A percentile compares a stretch with the other conserved stretches of the same genome.
phyloP scores from a whole-genome alignment of 2,113 vertebrate genomes.

The Tamias sibiricus region DNA sequence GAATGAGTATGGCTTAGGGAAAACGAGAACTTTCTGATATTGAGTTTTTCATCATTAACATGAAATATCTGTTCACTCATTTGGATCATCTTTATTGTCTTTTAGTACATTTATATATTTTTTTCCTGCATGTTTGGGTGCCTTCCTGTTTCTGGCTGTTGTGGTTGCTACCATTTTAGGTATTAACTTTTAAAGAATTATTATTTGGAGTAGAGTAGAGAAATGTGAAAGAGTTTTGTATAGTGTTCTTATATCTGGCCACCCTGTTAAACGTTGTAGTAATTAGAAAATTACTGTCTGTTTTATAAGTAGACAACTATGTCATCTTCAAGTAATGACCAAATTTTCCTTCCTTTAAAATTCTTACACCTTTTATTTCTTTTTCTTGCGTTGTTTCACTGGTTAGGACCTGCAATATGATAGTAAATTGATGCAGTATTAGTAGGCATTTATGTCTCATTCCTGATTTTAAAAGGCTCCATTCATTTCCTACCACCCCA shows the following conservation, averaged over 20 bases:
- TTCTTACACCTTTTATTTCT: background rate
- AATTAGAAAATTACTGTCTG: constrained; percentile 6
- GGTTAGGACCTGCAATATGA: background rate
- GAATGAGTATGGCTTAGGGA: background rate
- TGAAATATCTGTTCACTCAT: background rate
- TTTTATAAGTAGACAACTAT: background rate
- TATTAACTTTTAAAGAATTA: background rate
- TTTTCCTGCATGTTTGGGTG: background rate
- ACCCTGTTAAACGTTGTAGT: background rate
- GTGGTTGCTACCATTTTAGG: background rate
- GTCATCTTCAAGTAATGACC: background rate
- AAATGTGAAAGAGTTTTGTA: background rate
- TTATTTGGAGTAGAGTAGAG: background rate
- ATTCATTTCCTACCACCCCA: background rate
- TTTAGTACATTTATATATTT: background rate
- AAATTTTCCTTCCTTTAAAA: background rate
- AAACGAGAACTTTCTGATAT: background rate
- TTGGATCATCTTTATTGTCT: background rate
- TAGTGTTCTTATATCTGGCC: background rate
- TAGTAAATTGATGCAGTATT: background rate
- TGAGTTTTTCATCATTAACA: constrained; percentile 16
- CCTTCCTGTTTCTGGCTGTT: background rate
- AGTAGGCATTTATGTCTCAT: background rate
- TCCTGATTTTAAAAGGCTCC: background rate
- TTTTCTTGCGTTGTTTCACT: background rate